phyloP scores from a whole-genome alignment of 2,113 vertebrate genomes.

The Cinclus cinclus region DNA sequence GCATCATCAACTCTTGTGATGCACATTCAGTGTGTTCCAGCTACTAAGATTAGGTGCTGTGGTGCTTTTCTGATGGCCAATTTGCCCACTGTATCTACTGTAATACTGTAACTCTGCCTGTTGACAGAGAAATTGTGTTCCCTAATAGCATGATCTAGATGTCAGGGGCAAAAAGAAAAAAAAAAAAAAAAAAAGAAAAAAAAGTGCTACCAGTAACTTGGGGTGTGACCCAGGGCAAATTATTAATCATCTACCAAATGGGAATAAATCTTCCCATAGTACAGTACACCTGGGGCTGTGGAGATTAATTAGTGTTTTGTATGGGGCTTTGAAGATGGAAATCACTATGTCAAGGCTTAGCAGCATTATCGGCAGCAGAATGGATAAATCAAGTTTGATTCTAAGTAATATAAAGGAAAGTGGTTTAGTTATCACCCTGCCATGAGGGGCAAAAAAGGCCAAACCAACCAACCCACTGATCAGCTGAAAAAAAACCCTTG shows the following conservation, averaged over 20 bases:
- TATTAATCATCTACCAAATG: slow-evolving; percentile 10
- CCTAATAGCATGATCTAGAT: background rate
- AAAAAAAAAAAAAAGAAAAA: background rate
- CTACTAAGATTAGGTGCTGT: background rate
- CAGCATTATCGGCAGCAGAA: slow-evolving; percentile 16
- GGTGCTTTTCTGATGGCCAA: background rate
- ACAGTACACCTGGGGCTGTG: background rate
- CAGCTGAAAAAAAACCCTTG: rapidly evolving
- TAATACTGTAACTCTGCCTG: background rate
- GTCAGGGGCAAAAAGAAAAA: background rate
- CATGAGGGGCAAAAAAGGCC: background rate
- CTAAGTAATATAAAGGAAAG: background rate
- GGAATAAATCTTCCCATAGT: slow-evolving; percentile 22
- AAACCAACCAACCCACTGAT: background rate
- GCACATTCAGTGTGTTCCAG: background rate
- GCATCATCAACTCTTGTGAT: background rate
- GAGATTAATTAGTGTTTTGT: slow-evolving; percentile 58
- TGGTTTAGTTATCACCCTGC: background rate
- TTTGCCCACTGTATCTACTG: background rate
- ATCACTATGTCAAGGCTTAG: slow-evolving; percentile 5
- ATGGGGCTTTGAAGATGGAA: slow-evolving; percentile 50
- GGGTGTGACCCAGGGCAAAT: background rate
- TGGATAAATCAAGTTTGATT: slow-evolving; percentile 10
- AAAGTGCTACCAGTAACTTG: background rate
- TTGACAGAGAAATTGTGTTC: background rate